These are phyloP conservation scores for Chelonus insularis DNA, from an alignment of 1,140 invertebrate species.

Conservation along the genomic window DNA sequence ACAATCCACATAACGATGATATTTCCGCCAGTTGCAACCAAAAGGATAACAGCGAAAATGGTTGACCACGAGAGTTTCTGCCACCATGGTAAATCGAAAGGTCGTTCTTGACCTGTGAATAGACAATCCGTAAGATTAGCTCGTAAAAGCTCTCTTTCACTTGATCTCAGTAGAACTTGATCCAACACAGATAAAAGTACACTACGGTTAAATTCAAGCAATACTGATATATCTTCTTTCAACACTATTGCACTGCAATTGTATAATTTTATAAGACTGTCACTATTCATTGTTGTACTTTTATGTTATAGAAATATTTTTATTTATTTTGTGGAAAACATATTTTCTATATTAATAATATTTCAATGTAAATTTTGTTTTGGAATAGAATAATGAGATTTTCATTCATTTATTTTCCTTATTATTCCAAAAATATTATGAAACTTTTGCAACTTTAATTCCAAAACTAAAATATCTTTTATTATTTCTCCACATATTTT, in stretches of 20 bases:
- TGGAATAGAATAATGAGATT: no score
- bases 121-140: conserved; percentile 44
- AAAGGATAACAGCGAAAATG: conserved; percentile 73
- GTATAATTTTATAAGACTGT: conserved; percentile 34
- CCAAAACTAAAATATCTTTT: no score
- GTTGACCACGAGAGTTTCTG: conserved; percentile 71
- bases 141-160: conserved; percentile 29
- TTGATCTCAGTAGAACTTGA: conserved; percentile 34
- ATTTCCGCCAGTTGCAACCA: conserved; percentile 80
- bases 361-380: no score
- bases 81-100: conserved; percentile 61
- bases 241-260: conserved; percentile 43
- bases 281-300: conserved; percentile 34
- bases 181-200: conserved; percentile 37
- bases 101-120: conserved; percentile 37
- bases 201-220: conserved; percentile 36
- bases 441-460: no score
- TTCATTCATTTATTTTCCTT: no score
- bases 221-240: conserved; percentile 32
- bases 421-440: no score
- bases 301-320: background rate
- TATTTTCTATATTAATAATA: no score
- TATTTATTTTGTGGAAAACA: no score
- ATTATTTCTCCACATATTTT: no score
- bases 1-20: conserved; percentile 89